Percentiles rank a stretch among this genome's conserved stretches.
These are phyloP conservation scores for Megatriorchis doriae DNA, from an alignment of 2,113 vertebrate genomes.

Conservation along the genomic window DNA sequence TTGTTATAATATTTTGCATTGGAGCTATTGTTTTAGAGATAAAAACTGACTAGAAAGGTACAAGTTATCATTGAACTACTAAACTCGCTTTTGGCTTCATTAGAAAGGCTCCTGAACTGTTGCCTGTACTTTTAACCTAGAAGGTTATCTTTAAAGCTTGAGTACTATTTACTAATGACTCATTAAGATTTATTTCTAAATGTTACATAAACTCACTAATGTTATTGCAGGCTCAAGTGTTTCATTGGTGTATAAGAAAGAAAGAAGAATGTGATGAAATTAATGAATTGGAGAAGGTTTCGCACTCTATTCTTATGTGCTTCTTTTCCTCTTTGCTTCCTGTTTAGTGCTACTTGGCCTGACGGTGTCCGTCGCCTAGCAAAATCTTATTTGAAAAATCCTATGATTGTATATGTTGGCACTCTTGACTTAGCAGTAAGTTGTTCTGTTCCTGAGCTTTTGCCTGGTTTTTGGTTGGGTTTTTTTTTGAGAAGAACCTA, in stretches of 20 bases:
- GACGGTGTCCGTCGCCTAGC: constrained; percentile 85
- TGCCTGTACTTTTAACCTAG: background rate
- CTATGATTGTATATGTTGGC: constrained; percentile 97
- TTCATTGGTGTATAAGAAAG: background rate
- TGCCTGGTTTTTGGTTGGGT: too few species aligned
- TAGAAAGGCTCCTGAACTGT: background rate
- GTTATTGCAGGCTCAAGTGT: background rate
- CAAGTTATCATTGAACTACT: background rate
- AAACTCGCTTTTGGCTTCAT: background rate
- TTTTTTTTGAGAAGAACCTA: background rate
- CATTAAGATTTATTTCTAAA: background rate
- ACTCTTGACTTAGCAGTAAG: constrained; percentile 92
- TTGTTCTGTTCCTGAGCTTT: background rate
- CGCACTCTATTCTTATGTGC: background rate
- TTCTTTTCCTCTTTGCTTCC: background rate
- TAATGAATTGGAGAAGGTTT: background rate
- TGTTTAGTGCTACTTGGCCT: constrained; percentile 92
- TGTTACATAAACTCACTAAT: background rate
- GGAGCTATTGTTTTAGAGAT: background rate
- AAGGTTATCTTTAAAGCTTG: background rate
- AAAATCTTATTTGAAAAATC: constrained; percentile 90
- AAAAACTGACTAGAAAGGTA: background rate
- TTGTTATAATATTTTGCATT: background rate
- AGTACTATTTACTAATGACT: background rate
- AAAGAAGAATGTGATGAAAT: background rate